Conservation (phyloP, 2,113 vertebrate genomes). For the Turnix velox region DNA sequence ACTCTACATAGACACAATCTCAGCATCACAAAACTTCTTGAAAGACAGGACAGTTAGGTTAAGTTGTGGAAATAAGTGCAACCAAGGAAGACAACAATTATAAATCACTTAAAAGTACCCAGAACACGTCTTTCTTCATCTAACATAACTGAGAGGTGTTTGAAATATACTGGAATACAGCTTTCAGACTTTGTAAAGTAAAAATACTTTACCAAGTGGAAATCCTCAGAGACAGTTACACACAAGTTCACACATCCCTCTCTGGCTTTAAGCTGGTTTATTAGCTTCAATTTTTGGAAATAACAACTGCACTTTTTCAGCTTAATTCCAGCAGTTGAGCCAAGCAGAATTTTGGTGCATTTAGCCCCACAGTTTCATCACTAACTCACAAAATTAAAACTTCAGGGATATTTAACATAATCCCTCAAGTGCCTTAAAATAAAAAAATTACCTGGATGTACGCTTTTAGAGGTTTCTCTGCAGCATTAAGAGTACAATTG, state of each 20-base stretch:
- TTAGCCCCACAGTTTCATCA: background rate
- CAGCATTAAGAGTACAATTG: background rate
- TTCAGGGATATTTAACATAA: background rate
- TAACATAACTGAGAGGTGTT: background rate
- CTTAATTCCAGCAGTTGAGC: background rate
- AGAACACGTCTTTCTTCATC: background rate
- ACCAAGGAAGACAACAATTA: background rate
- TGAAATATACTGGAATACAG: background rate
- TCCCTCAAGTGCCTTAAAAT: background rate
- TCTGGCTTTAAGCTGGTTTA: background rate
- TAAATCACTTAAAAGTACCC: background rate
- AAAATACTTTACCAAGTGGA: background rate
- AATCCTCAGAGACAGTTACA: background rate
- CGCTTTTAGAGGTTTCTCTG: background rate
- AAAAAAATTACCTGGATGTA: too few relatives aligned
- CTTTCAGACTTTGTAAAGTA: background rate
- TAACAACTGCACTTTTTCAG: background rate
- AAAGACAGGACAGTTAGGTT: background rate
- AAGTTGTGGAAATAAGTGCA: background rate
- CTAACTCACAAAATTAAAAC: background rate
- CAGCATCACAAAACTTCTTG: background rate
- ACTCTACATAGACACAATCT: background rate
- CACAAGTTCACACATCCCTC: background rate
- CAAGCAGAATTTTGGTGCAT: background rate
- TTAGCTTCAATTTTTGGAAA: constrained; percentile 8